Evolutionary conservation across 2,888 invertebrate species (phyloP).

Genomic region (Caradrina clavipalpis): DNA sequence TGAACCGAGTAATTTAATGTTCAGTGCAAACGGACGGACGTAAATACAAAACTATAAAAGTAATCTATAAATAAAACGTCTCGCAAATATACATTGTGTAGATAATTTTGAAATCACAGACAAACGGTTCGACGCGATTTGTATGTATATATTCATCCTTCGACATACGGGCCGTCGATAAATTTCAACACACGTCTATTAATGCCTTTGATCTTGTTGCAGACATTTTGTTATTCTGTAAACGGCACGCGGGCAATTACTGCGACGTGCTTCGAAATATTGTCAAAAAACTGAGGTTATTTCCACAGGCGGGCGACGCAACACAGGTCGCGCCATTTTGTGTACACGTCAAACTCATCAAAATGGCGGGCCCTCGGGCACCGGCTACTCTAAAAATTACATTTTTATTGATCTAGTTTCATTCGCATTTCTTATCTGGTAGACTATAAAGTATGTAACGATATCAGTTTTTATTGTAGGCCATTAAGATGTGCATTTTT

Average conservation of each 20-base stretch:
- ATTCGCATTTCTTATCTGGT: slow-evolving; percentile 73
- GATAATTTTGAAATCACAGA: slow-evolving; percentile 61
- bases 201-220: slow-evolving; percentile 88
- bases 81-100: slow-evolving; percentile 57
- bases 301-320: slow-evolving; percentile 71
- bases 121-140: slow-evolving; percentile 66
- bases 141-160: slow-evolving; percentile 81
- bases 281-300: slow-evolving; percentile 81
- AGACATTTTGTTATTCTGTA: slow-evolving; percentile 86
- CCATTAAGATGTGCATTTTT: slow-evolving; percentile 88
- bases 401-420: slow-evolving; percentile 77
- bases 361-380: slow-evolving; percentile 70
- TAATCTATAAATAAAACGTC: slow-evolving; percentile 56
- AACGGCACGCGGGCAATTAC: slow-evolving; percentile 85
- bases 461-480: slow-evolving; percentile 82
- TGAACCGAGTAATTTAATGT: slow-evolving; percentile 62
- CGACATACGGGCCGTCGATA: slow-evolving; percentile 84
- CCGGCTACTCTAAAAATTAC: slow-evolving; percentile 61
- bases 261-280: slow-evolving; percentile 84
- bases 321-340: slow-evolving; percentile 78
- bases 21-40: slow-evolving; percentile 47
- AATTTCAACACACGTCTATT: slow-evolving; percentile 89
- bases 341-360: slow-evolving; percentile 69
- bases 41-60: slow-evolving; percentile 59
- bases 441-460: slow-evolving; percentile 77